phyloP scores from a whole-genome alignment of 2,797 vertebrate genomes.

The Acestrorhynchus altus region DNA sequence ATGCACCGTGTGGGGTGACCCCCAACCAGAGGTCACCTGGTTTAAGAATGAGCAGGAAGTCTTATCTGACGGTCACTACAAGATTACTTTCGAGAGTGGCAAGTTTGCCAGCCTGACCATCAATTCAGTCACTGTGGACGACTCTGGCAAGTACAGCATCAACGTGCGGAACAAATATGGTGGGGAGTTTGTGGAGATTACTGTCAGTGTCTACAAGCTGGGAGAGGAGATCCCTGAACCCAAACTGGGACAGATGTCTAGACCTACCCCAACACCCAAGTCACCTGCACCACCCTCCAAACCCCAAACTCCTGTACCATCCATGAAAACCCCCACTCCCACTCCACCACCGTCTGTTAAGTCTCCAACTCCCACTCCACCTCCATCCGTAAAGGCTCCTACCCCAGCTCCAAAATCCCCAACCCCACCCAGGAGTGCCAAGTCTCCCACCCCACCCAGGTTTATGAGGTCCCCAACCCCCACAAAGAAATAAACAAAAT shows the following conservation, averaged over 20 bases:
- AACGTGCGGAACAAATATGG: slow-evolving; percentile 97
- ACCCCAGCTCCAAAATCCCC: slow-evolving; percentile 67
- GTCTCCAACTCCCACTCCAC: slow-evolving; percentile 61
- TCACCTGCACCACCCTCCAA: slow-evolving; percentile 45
- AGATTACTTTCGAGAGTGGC: slow-evolving; percentile 84
- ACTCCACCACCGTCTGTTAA: slow-evolving; percentile 51
- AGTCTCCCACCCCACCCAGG: slow-evolving; percentile 60
- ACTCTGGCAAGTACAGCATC: slow-evolving; percentile 97
- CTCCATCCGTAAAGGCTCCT: slow-evolving; percentile 61
- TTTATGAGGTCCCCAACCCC: slow-evolving; percentile 70
- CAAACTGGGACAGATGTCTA: slow-evolving; percentile 76
- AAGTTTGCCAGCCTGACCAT: slow-evolving; percentile 91
- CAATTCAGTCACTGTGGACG: slow-evolving; percentile 87
- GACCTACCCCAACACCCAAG: slow-evolving; percentile 53
- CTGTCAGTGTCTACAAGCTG: slow-evolving; percentile 93
- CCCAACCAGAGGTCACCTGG: slow-evolving; percentile 93
- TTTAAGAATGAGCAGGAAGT: slow-evolving; percentile 94
- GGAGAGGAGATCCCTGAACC: slow-evolving; percentile 89
- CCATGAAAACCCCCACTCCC: slow-evolving; percentile 54
- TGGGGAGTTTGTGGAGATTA: slow-evolving; percentile 96
- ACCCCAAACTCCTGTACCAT: slow-evolving; percentile 50
- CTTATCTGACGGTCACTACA: slow-evolving; percentile 82
- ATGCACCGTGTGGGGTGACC: slow-evolving; percentile 95
- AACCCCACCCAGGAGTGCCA: slow-evolving; percentile 63
- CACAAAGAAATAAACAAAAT: slow-evolving; percentile 73